phyloP scores from a whole-genome alignment of 2,113 vertebrate species.

The Callorhinus ursinus region DNA sequence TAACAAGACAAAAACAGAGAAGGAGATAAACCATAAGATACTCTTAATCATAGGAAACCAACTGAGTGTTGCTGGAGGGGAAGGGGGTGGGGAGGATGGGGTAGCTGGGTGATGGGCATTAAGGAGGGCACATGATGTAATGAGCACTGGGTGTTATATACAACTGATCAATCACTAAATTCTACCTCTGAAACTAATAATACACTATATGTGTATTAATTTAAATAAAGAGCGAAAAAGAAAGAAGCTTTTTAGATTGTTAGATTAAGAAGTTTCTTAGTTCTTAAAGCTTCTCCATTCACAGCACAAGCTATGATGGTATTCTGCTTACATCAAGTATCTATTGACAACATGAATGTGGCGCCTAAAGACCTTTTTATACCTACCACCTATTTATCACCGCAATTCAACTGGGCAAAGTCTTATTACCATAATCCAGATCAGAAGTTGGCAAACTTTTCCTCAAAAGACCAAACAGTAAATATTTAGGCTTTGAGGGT shows the following conservation, averaged over 20 bases:
- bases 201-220: too few relatives aligned
- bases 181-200: too few relatives aligned
- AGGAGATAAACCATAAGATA: too few relatives aligned
- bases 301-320: not conserved
- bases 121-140: too few relatives aligned
- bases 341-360: not conserved
- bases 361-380: not conserved
- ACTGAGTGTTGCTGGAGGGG: too few relatives aligned
- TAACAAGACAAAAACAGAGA: too few relatives aligned
- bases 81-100: too few relatives aligned
- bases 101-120: too few relatives aligned
- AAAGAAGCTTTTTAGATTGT: not conserved
- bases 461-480: not conserved
- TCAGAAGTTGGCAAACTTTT: not conserved
- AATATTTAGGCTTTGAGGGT: not conserved
- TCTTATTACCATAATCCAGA: not conserved
- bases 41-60: too few relatives aligned
- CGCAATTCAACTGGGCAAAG: not conserved
- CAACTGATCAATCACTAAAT: too few relatives aligned
- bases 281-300: not conserved
- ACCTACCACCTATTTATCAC: not conserved
- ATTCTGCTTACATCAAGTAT: not conserved
- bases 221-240: too few relatives aligned
- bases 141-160: too few relatives aligned
- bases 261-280: not conserved